Evolutionary conservation across 2,888 invertebrate species (phyloP), one percentile per base, ranked within the genome.

Genomic region (Zeuzera pyrina): DNA sequence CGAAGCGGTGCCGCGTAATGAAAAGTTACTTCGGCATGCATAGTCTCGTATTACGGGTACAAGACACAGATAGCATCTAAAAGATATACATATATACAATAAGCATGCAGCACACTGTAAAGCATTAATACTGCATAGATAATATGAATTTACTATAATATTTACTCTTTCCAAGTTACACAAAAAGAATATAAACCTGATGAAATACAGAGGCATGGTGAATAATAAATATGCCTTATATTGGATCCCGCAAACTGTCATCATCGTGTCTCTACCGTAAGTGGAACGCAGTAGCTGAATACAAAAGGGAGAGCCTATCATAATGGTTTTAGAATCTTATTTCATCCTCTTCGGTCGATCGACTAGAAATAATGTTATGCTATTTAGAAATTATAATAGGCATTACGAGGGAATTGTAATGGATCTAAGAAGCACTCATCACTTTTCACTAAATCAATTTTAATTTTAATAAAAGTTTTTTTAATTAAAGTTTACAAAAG

Each of bases 141-240:
- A n/a, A n/a, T n/a, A n/a, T n/a, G n/a, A n/a, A n/a, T n/a, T n/a
- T n/a, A n/a, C n/a, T n/a, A n/a, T n/a, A n/a, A n/a, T n/a, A n/a
- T n/a, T n/a, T n/a, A n/a, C n/a, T n/a, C n/a, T n/a, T n/a, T n/a
- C n/a, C n/a, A n/a, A n/a, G n/a, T n/a, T n/a, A n/a, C n/a, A n/a
- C n/a, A n/a, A n/a, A n/a, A n/a, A n/a, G n/a, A n/a, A n/a, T n/a
- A n/a, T n/a, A n/a, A n/a, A n/a, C n/a, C n/a, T n/a, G n/a, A n/a
- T n/a, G n/a, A n/a, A n/a, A n/a, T n/a, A n/a, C n/a, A n/a, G 53
- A 63, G 42, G 52, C 56, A 47, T 49, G 49, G 49, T 65, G 68
- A 68, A 71, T 68, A 68, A 67, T 67, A 67, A 67, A 67, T 61
- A 62, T 53, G 44, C 48, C 41, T 50, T 39, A 58, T 63, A 69